Percentiles rank a stretch among this genome's conserved stretches.
These are phyloP conservation scores for Astreopora myriophthalma DNA, from an alignment of 64 coral and sea anemone species.

Conservation along the genomic window DNA sequence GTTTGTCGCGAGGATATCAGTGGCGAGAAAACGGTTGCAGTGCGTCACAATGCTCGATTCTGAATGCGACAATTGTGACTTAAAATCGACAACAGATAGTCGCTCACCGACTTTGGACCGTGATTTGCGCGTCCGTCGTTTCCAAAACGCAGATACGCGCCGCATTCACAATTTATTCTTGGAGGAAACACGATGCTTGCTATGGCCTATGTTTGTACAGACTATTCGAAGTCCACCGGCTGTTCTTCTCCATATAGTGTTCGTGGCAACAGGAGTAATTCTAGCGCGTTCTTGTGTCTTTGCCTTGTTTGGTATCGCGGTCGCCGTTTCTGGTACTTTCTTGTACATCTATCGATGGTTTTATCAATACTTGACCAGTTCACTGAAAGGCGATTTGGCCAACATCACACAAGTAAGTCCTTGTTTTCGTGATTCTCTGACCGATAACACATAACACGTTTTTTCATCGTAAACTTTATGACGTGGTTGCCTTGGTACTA, in stretches of 20 bases:
- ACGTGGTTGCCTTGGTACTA: too few relatives aligned
- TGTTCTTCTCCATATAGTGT: background rate
- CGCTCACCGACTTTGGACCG: constrained; percentile 13
- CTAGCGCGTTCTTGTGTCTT: background rate
- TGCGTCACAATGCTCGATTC: background rate
- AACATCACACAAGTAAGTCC: constrained; percentile 40
- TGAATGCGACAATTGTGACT: background rate
- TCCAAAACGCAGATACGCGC: constrained; percentile 14
- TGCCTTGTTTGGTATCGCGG: background rate
- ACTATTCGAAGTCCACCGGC: constrained; percentile 12
- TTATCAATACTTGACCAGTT: constrained; percentile 46
- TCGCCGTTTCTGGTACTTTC: background rate
- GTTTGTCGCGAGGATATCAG: background rate
- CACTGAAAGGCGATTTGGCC: constrained; percentile 40
- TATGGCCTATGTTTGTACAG: constrained; percentile 51
- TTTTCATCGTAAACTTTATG: too few relatives aligned
- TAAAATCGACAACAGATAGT: background rate
- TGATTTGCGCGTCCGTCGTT: constrained; percentile 35
- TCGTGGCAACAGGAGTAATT: background rate
- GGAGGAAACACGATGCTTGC: constrained; percentile 31
- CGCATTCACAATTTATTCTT: constrained; percentile 57
- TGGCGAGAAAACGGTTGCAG: background rate
- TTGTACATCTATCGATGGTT: constrained; percentile 47
- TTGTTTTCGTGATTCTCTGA: background rate
- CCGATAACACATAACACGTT: background rate